Conservation (phyloP, 2,797 vertebrate genomes). For the Malurus leucopterus region DNA sequence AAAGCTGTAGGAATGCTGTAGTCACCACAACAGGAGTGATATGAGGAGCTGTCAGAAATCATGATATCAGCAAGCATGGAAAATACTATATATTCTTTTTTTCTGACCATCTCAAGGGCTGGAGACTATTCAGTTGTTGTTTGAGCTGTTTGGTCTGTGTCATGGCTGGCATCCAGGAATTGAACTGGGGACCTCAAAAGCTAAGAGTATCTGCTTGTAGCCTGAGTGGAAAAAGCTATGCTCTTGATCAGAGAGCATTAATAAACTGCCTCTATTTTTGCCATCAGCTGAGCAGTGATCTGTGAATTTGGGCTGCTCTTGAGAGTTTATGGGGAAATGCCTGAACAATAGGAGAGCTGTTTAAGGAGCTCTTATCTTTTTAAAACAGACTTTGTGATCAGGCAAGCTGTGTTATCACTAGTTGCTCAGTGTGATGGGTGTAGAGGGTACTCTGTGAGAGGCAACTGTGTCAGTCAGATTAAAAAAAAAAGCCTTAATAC, state of each 20-base stretch:
- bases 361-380: slow-evolving; percentile 18
- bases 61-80: neutral
- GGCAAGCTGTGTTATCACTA: slow-evolving; percentile 3
- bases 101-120: neutral
- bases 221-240: slow-evolving; percentile 44
- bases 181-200: slow-evolving; percentile 14
- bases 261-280: slow-evolving; percentile 28
- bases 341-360: slow-evolving; percentile 29
- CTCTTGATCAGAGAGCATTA: slow-evolving; percentile 36
- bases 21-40: neutral
- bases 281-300: slow-evolving; percentile 38
- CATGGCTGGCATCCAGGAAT: slow-evolving; percentile 5
- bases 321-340: slow-evolving; percentile 19
- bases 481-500: neutral
- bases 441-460: neutral
- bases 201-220: neutral
- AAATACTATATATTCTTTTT: neutral
- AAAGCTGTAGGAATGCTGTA: neutral
- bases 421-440: neutral
- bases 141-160: neutral
- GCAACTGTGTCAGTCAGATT: neutral
- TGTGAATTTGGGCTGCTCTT: slow-evolving; percentile 25
- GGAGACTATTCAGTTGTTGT: neutral
- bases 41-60: neutral
- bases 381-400: slow-evolving; percentile 33